Evolutionary conservation across 2,113 vertebrate species (phyloP).

Genomic region (Eleginops maclovinus): DNA sequence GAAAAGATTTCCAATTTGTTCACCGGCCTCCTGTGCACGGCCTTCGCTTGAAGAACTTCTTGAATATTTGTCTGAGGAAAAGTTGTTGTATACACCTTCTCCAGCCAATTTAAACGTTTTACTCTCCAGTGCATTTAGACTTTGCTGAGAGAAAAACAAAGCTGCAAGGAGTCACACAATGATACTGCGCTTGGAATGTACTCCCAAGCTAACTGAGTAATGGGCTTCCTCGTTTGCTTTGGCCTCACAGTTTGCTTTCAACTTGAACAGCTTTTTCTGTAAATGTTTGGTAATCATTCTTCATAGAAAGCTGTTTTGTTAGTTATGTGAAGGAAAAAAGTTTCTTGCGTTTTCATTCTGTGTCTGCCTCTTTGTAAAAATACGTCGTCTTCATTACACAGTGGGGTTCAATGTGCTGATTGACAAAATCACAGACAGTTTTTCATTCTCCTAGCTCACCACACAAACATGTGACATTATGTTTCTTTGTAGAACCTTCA

Average conservation of each 20-base stretch:
- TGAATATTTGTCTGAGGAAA: conserved; percentile 53
- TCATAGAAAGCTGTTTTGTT: conserved; percentile 55
- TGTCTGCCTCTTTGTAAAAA: conserved; percentile 30
- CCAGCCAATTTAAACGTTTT: conserved; percentile 72
- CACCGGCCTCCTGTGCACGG: conserved; percentile 13
- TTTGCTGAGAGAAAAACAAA: conserved; percentile 65
- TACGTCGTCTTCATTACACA: conserved; percentile 29
- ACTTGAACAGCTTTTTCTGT: conserved; percentile 38
- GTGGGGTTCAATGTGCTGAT: conserved; percentile 30
- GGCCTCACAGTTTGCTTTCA: conserved; percentile 53
- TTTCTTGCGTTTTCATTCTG: conserved; percentile 31
- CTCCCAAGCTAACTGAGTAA: conserved; percentile 61
- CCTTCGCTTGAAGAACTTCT: conserved; percentile 46
- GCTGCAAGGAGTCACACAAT: conserved; percentile 39
- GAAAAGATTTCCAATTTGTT: conserved; percentile 49
- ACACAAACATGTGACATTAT: conserved; percentile 31
- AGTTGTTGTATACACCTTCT: conserved; percentile 58
- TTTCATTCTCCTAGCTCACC: conserved; percentile 24
- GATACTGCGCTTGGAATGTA: conserved; percentile 55
- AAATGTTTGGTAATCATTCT: conserved; percentile 61
- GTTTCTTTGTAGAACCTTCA: conserved; percentile 26
- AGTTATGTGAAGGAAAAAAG: conserved; percentile 47
- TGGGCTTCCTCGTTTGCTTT: conserved; percentile 53
- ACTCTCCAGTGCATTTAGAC: conserved; percentile 62
- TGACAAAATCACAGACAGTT: conserved; percentile 25